Percentiles rank a stretch among this genome's conserved stretches.
These are phyloP conservation scores for Nesospiza acunhae DNA, from an alignment of 2,113 vertebrate genomes.

Conservation along the genomic window DNA sequence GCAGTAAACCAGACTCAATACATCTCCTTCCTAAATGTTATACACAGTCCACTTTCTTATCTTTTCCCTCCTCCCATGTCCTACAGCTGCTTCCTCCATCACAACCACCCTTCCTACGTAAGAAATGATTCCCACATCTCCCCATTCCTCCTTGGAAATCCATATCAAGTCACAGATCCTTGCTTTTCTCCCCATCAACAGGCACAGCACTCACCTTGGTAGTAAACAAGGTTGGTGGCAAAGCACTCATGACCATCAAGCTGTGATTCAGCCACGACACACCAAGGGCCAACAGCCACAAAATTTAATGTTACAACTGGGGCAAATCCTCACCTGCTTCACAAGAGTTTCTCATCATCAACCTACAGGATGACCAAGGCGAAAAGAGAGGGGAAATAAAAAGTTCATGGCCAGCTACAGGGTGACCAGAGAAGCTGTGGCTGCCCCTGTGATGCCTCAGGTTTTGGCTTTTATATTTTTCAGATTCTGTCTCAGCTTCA, in stretches of 20 bases:
- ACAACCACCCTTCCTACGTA: neutral
- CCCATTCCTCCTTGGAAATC: neutral
- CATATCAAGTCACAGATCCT: neutral
- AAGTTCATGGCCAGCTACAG: neutral
- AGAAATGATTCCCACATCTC: neutral
- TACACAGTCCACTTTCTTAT: neutral
- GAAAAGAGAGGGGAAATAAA: neutral
- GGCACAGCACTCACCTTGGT: neutral
- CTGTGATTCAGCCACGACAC: neutral
- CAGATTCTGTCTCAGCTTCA: neutral
- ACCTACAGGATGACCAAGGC: fast-evolving
- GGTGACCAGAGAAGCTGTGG: neutral
- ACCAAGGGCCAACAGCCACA: neutral
- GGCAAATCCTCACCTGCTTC: neutral
- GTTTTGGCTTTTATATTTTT: neutral
- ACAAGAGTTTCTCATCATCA: neutral
- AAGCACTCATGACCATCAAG: neutral
- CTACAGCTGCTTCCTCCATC: neutral
- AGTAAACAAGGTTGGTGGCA: neutral
- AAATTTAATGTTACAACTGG: fast-evolving
- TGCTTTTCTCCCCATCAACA: neutral
- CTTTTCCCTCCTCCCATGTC: neutral
- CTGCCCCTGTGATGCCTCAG: neutral
- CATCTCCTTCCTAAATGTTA: neutral
- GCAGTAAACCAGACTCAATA: neutral